These are phyloP conservation scores for Limnodromus scolopaceus DNA, from an alignment of 2,797 vertebrate species.

Conservation along the genomic window DNA sequence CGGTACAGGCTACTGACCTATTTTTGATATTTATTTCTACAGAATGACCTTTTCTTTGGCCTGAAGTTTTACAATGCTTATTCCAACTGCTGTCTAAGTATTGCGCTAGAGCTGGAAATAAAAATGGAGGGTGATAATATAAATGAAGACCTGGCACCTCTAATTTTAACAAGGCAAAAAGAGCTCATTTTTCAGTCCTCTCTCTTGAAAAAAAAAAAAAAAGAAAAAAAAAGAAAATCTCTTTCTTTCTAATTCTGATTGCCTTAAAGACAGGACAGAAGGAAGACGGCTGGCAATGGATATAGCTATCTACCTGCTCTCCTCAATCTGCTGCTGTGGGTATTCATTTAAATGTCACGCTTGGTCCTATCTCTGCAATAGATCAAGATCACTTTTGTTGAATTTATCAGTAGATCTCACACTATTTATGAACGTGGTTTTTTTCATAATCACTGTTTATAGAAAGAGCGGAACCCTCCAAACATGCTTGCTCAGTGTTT, in stretches of 20 bases:
- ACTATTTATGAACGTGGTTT: rapidly evolving
- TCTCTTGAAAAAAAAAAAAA: background rate
- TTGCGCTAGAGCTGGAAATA: background rate
- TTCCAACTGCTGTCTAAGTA: background rate
- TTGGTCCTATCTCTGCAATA: background rate
- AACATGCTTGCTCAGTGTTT: background rate
- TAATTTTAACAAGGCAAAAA: background rate
- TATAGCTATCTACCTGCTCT: background rate
- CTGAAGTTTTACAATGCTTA: background rate
- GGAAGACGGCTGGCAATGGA: background rate
- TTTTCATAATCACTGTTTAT: background rate
- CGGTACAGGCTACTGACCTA: background rate
- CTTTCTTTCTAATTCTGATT: background rate
- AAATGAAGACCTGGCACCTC: background rate
- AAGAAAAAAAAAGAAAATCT: background rate
- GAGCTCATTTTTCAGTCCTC: background rate
- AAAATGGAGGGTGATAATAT: background rate
- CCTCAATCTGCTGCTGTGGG: background rate
- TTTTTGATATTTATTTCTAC: background rate
- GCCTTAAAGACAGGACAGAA: background rate
- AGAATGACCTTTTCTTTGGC: background rate
- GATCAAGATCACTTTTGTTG: background rate
- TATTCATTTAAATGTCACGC: background rate
- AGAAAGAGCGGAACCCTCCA: background rate
- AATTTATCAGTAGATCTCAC: background rate